Conservation (phyloP, 2,113 vertebrate species). For the Corythaeola cristata region DNA sequence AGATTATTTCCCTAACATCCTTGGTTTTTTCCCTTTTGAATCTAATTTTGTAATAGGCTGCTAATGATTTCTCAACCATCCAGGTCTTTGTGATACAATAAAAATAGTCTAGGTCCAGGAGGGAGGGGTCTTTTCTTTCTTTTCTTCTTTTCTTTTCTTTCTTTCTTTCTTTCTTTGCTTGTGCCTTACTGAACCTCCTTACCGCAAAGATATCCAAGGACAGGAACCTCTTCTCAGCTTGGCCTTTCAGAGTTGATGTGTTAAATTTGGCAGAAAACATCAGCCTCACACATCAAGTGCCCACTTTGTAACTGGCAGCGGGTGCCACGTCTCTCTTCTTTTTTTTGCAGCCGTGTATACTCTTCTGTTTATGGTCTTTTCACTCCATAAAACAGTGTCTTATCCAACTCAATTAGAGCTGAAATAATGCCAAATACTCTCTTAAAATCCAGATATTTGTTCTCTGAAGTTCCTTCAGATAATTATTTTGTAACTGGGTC, state of each 20-base stretch:
- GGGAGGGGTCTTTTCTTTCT: neutral
- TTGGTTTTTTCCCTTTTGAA: neutral
- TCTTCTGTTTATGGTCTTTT: conserved; percentile 22
- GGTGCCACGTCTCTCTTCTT: neutral
- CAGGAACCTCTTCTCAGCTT: conserved; percentile 8
- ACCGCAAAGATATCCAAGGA: conserved; percentile 18
- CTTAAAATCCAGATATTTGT: conserved; percentile 26
- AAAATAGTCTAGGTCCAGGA: neutral
- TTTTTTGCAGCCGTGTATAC: neutral
- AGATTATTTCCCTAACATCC: neutral
- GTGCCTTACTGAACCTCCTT: neutral
- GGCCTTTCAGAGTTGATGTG: neutral
- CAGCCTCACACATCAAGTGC: conserved; percentile 3
- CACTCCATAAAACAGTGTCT: neutral
- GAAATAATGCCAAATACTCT: conserved; percentile 8
- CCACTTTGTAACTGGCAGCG: conserved; percentile 18
- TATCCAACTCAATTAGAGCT: neutral
- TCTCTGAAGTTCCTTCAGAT: neutral
- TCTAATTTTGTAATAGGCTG: neutral
- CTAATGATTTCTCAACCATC: neutral
- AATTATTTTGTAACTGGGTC: neutral
- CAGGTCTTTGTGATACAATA: neutral
- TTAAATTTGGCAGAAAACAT: conserved; percentile 43
- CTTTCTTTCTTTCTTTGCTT: too few relatives aligned
- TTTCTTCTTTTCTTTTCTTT: too few relatives aligned